Evolutionary conservation across 2,113 vertebrate species (phyloP).

Genomic region (Junco hyemalis): DNA sequence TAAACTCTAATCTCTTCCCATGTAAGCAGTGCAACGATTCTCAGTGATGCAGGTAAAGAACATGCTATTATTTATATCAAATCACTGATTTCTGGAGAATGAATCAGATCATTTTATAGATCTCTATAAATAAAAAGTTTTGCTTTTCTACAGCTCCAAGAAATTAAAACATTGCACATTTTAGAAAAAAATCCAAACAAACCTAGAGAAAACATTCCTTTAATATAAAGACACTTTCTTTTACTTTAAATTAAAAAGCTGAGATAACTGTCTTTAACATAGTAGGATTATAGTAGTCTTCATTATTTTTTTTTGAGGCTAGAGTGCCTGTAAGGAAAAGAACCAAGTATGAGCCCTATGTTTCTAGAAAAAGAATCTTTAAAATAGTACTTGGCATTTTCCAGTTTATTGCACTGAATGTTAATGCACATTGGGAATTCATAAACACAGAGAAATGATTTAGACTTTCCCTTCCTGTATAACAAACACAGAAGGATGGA

Average conservation of each 20-base stretch:
- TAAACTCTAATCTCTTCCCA: neutral
- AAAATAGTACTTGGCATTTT: slow-evolving; percentile 55
- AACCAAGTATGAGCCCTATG: neutral
- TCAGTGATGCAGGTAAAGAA: neutral
- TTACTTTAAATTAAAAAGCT: neutral
- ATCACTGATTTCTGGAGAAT: neutral
- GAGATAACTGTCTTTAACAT: neutral
- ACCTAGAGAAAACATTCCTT: neutral
- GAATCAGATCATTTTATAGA: neutral
- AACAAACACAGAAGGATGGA: slow-evolving; percentile 24
- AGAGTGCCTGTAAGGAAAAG: neutral
- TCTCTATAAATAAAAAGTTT: neutral
- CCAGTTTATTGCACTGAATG: slow-evolving; percentile 51
- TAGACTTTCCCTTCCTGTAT: slow-evolving; percentile 19
- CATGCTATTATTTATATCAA: neutral
- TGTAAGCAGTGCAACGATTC: neutral
- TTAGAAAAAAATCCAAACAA: neutral
- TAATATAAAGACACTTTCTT: neutral
- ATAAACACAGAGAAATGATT: slow-evolving; percentile 54
- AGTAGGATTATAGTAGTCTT: neutral
- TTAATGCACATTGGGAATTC: slow-evolving; percentile 58
- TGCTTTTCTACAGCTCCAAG: neutral
- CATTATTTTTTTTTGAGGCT: neutral
- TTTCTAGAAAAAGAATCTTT: slow-evolving; percentile 46
- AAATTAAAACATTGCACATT: neutral